phyloP scores from a whole-genome alignment of 2,113 vertebrate genomes.

The Etheostoma cragini region DNA sequence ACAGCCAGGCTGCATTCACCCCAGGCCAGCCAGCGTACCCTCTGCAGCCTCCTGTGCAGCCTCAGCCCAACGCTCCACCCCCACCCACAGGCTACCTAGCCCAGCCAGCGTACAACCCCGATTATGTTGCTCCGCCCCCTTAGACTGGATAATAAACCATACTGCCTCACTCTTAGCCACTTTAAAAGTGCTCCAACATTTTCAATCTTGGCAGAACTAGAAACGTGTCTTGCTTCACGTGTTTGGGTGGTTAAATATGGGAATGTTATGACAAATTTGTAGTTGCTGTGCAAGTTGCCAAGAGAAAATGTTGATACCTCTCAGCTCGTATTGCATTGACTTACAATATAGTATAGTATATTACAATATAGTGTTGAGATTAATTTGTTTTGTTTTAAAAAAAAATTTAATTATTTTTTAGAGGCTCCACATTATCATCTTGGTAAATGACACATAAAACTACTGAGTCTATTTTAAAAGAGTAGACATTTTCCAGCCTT shows the following conservation, averaged over 20 bases:
- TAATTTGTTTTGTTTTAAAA: neutral
- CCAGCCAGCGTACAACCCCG: conserved; percentile 90
- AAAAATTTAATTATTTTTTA: neutral
- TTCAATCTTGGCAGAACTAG: conserved; percentile 22
- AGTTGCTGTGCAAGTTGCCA: conserved; percentile 11
- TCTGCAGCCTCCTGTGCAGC: conserved; percentile 63
- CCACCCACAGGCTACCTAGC: conserved; percentile 33
- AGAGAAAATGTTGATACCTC: conserved; percentile 30
- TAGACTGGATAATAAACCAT: conserved; percentile 79
- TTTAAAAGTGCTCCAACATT: conserved; percentile 28
- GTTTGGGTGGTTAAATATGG: conserved; percentile 14
- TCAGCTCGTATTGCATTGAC: conserved; percentile 40
- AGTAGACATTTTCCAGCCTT: conserved; percentile 15
- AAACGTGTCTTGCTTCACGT: conserved; percentile 6
- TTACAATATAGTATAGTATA: neutral
- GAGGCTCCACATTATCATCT: conserved; percentile 23
- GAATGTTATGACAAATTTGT: conserved; percentile 13
- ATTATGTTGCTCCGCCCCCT: conserved; percentile 85
- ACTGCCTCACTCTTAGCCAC: neutral
- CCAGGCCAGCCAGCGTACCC: conserved; percentile 75
- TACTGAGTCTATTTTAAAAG: conserved; percentile 20
- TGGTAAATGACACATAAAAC: conserved; percentile 24
- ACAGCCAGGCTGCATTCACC: conserved; percentile 79
- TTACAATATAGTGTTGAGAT: conserved; percentile 12
- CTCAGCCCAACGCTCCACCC: conserved; percentile 20